These are phyloP conservation scores for Samia ricini DNA, from an alignment of 1,140 invertebrate genomes.

Conservation along the genomic window DNA sequence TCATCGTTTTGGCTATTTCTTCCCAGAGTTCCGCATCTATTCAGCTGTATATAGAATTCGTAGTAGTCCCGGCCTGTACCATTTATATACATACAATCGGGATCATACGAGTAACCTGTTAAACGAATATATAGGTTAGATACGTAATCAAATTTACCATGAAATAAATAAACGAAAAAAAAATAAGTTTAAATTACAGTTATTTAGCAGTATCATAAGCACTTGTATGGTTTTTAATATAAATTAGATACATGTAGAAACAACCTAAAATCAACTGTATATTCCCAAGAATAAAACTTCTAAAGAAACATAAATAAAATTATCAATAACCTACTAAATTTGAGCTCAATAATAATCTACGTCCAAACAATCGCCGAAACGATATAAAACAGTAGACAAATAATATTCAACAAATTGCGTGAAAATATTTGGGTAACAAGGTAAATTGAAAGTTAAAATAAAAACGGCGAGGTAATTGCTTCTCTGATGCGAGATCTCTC, in stretches of 20 bases:
- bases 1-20: slow-evolving; percentile 92
- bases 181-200: background rate
- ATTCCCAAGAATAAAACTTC: background rate
- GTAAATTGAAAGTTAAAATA: slow-evolving; percentile 14
- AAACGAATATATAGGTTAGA: no score
- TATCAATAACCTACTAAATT: no score
- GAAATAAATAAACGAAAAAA: no score
- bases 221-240: no score
- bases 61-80: slow-evolving; percentile 94
- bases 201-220: background rate
- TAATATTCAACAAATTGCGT: background rate
- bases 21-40: slow-evolving; percentile 93
- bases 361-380: background rate
- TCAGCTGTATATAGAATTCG: slow-evolving; percentile 95
- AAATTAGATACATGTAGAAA: background rate
- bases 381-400: background rate
- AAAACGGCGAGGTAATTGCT: slow-evolving; percentile 28
- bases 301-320: background rate
- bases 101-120: slow-evolving; percentile 94
- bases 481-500: background rate
- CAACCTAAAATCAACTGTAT: background rate
- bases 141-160: no score
- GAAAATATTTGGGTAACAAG: slow-evolving; percentile 14
- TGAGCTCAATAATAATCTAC: background rate
- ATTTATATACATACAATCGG: slow-evolving; percentile 96